Evolutionary conservation across 2,888 invertebrate genomes (phyloP).

Genomic region (Taphrorychus bicolor): DNA sequence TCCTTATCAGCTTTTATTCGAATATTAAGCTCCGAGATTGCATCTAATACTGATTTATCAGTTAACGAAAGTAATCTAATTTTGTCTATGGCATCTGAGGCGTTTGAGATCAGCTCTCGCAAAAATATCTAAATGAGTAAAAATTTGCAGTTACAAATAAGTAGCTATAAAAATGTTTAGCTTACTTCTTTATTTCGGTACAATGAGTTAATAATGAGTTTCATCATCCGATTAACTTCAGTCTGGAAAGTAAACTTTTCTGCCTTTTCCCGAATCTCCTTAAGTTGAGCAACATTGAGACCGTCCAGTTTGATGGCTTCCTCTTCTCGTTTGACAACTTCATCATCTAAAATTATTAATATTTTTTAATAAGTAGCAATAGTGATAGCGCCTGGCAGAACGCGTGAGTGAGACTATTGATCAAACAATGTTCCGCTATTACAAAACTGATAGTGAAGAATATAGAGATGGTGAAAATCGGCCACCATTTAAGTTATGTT

Average conservation of each 20-base stretch:
- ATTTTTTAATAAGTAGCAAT: neutral
- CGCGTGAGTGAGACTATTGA: slow-evolving; percentile 41
- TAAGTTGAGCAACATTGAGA: slow-evolving; percentile 91
- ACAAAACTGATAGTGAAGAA: slow-evolving; percentile 16
- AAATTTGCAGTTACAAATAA: slow-evolving; percentile 7
- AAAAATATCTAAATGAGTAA: slow-evolving; percentile 85
- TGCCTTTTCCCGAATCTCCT: slow-evolving; percentile 87
- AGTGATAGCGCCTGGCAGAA: neutral
- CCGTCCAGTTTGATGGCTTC: slow-evolving; percentile 97
- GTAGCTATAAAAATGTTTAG: neutral
- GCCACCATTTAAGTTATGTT: slow-evolving; percentile 55
- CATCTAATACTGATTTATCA: slow-evolving; percentile 77
- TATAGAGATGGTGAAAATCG: slow-evolving; percentile 42
- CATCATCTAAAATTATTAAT: slow-evolving; percentile 72
- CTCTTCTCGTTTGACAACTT: slow-evolving; percentile 89
- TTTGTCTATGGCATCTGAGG: slow-evolving; percentile 98
- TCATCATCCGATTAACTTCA: slow-evolving; percentile 99
- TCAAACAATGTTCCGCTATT: slow-evolving; percentile 41
- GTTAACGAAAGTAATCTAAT: slow-evolving; percentile 93
- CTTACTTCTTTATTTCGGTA: slow-evolving; percentile 96
- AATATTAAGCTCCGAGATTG: slow-evolving; percentile 84
- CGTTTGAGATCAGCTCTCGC: slow-evolving; percentile 97
- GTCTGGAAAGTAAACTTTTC: slow-evolving; percentile 94
- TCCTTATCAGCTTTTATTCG: slow-evolving; percentile 95
- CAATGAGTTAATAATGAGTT: slow-evolving; percentile 98